Evolutionary conservation across 2,797 vertebrate species (phyloP).

Genomic region (Emys orbicularis): DNA sequence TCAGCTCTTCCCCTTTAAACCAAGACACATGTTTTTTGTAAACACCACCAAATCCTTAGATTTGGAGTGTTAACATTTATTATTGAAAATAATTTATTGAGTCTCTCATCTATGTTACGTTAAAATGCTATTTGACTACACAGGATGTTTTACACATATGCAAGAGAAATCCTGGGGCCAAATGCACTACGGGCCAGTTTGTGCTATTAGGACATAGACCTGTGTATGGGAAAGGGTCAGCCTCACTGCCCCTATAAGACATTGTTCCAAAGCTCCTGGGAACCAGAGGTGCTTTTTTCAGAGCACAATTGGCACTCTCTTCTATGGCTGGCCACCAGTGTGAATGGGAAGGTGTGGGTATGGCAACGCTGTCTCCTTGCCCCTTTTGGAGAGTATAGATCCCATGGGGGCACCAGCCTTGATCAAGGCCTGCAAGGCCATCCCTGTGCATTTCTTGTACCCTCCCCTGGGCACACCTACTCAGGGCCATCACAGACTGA

Average conservation of each 20-base stretch:
- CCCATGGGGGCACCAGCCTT: not conserved
- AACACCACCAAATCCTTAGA: not conserved
- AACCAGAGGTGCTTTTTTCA: not conserved
- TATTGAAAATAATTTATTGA: not conserved
- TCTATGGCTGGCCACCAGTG: not conserved
- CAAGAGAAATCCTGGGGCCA: not conserved
- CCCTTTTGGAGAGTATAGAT: not conserved
- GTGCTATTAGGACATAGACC: rapidly evolving
- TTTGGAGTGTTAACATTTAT: not conserved
- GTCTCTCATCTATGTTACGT: not conserved
- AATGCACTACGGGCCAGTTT: not conserved
- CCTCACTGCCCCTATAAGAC: rapidly evolving
- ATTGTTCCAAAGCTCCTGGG: not conserved
- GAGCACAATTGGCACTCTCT: not conserved
- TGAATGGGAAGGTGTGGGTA: not conserved
- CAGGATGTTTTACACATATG: not conserved
- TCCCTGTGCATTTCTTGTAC: not conserved
- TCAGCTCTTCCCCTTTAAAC: not conserved
- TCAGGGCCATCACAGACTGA: rapidly evolving
- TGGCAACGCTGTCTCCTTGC: not conserved
- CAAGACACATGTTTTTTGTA: not conserved
- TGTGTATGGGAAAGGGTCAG: not conserved
- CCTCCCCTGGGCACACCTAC: rapidly evolving
- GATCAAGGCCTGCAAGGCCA: not conserved
- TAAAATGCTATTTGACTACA: not conserved